These are phyloP conservation scores for Desmophyllum pertusum DNA, from an alignment of 92 coral and sea anemone genomes.

Conservation along the genomic window DNA sequence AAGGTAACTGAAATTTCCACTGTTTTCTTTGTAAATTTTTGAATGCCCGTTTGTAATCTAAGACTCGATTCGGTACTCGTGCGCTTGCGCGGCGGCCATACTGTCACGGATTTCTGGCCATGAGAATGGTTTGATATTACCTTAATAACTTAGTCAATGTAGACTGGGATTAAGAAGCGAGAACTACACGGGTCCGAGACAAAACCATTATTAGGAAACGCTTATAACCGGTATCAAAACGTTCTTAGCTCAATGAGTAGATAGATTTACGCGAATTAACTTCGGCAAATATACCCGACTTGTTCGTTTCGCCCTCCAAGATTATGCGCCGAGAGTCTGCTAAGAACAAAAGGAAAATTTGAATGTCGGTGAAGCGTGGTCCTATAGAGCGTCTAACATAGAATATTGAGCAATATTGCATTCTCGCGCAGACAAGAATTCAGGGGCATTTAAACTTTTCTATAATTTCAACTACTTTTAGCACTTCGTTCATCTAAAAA, in stretches of 20 bases:
- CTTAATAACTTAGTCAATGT: slow-evolving; percentile 84
- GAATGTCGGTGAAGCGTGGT: slow-evolving; percentile 60
- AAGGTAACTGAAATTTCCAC: too few relatives aligned
- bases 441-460: neutral
- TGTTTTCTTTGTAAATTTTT: too few relatives aligned
- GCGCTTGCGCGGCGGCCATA: too few relatives aligned
- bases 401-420: slow-evolving; percentile 22
- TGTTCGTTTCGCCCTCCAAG: slow-evolving; percentile 25
- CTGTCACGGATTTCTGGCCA: too few relatives aligned
- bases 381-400: neutral
- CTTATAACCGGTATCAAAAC: slow-evolving; percentile 79
- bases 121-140: slow-evolving; percentile 71
- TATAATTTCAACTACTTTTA: slow-evolving; percentile 10
- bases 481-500: slow-evolving; percentile 13
- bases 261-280: slow-evolving; percentile 84
- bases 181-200: slow-evolving; percentile 80
- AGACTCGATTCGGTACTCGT: too few relatives aligned
- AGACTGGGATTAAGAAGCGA: slow-evolving; percentile 80
- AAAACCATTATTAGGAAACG: slow-evolving; percentile 93
- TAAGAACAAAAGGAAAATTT: slow-evolving; percentile 53
- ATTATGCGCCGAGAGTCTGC: slow-evolving; percentile 48
- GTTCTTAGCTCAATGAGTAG: slow-evolving; percentile 81
- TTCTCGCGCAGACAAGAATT: neutral
- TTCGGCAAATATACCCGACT: slow-evolving; percentile 63
- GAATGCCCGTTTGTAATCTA: too few relatives aligned